Evolutionary conservation across 1,140 invertebrate genomes (phyloP).

Genomic region (Drosophila sturtevanti): DNA sequence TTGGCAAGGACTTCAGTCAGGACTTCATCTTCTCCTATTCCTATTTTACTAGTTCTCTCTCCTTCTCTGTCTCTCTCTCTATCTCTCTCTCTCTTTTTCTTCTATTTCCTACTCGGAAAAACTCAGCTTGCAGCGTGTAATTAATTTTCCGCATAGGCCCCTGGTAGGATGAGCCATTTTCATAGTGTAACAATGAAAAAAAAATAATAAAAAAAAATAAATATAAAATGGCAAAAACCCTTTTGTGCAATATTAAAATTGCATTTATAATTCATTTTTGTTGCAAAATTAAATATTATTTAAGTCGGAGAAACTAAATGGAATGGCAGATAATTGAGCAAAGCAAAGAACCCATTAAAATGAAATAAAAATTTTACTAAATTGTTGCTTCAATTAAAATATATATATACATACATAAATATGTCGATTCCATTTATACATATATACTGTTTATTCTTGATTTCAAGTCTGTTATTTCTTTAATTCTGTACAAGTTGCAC

Average conservation of each 20-base stretch:
- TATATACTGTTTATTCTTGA: no score
- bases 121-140: constrained; percentile 47
- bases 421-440: no score
- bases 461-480: no score
- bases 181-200: constrained; percentile 24
- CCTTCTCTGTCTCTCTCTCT: no score
- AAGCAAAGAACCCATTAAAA: background rate
- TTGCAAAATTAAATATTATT: constrained; percentile 44
- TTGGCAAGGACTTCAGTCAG: constrained; percentile 47
- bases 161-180: constrained; percentile 9
- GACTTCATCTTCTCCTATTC: background rate
- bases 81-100: background rate
- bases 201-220: constrained; percentile 28
- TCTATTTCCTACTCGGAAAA: background rate
- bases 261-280: constrained; percentile 49
- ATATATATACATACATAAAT: no score
- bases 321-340: background rate
- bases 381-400: no score
- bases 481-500: no score
- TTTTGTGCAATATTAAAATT: constrained; percentile 26
- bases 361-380: background rate
- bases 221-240: constrained; percentile 32
- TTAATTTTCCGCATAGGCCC: constrained; percentile 50
- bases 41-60: background rate
- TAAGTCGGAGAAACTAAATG: constrained; percentile 15